Evolutionary conservation across 2,888 invertebrate species (phyloP), one percentile per base, ranked within the genome.

Genomic region (Watsonalla cultraria): DNA sequence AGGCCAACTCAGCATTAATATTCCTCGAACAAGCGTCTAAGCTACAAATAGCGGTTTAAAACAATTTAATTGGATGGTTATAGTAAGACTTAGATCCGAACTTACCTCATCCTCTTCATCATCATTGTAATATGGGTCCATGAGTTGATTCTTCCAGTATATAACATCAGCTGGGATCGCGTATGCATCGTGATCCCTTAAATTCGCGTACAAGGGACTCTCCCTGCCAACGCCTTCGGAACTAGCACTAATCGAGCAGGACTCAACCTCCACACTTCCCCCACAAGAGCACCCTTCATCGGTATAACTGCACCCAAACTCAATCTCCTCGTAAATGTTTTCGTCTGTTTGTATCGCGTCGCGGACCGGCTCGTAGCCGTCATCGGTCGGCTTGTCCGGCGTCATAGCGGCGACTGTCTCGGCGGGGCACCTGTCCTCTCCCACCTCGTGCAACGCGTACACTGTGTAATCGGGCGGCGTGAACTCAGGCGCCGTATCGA

Each of bases 31-130:
- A 42, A 42, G 11, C 42, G 2, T 13, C 15, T 0, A 46, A 46
- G 24, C 13, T 46, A 11, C 5, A 46, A 4, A 9, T 7, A 46
- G 2, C n/a, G 8, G 24, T 46, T 46, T 8, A 24, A 15, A 46
- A n/a, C n/a, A n/a, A n/a, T n/a, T n/a, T n/a, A n/a, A n/a, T n/a
- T n/a, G n/a, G n/a, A n/a, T n/a, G n/a, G n/a, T n/a, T n/a, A n/a
- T n/a, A n/a, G n/a, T n/a, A n/a, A n/a, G n/a, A n/a, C n/a, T n/a
- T n/a, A n/a, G n/a, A n/a, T n/a, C n/a, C 39, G 55, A 52, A 61
- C 91, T 82, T 60, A 91, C 91, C 84, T 90, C 91, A 60, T 92
- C 92, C 57, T 92, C 91, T 59, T 92, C 91, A 52, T 92, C 92
- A 52, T 92, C 92, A 53, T 90, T 91, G 66, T 87, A 90, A 64